Evolutionary conservation across 2,888 invertebrate species (phyloP).

Genomic region (Volucella zonaria): DNA sequence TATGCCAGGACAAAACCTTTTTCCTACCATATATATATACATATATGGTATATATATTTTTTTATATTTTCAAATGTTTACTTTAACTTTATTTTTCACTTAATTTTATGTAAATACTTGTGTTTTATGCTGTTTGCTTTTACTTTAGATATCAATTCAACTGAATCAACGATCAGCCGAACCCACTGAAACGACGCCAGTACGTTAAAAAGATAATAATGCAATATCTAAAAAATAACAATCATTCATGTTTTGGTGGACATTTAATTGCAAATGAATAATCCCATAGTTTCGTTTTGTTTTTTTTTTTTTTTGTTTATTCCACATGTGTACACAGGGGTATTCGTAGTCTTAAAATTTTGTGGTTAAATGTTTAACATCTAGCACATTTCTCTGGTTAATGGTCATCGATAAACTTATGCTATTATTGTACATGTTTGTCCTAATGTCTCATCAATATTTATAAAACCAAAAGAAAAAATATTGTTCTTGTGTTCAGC

Average conservation of each 20-base stretch:
- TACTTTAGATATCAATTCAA: constrained; percentile 86
- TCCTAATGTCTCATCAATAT: constrained; percentile 32
- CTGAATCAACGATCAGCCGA: constrained; percentile 84
- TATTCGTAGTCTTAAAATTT: constrained; percentile 23
- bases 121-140: constrained; percentile 77
- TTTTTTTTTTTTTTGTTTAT: constrained; percentile 28
- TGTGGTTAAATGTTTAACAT: constrained; percentile 21
- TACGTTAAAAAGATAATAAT: constrained; percentile 81
- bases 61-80: constrained; percentile 12
- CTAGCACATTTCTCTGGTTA: constrained; percentile 31
- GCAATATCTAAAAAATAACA: constrained; percentile 32
- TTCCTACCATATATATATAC: background rate
- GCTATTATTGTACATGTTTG: constrained; percentile 1
- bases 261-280: constrained; percentile 25
- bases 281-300: constrained; percentile 18
- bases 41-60: background rate
- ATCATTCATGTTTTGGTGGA: constrained; percentile 28
- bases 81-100: constrained; percentile 10
- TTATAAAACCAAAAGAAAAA: constrained; percentile 4
- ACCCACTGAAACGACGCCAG: constrained; percentile 83
- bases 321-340: constrained; percentile 17
- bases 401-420: constrained; percentile 15
- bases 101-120: constrained; percentile 33
- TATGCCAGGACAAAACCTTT: too few species aligned
- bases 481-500: constrained; percentile 6